Evolutionary conservation across 2,888 invertebrate genomes (phyloP).

Genomic region (Drosophila imparisetae): DNA sequence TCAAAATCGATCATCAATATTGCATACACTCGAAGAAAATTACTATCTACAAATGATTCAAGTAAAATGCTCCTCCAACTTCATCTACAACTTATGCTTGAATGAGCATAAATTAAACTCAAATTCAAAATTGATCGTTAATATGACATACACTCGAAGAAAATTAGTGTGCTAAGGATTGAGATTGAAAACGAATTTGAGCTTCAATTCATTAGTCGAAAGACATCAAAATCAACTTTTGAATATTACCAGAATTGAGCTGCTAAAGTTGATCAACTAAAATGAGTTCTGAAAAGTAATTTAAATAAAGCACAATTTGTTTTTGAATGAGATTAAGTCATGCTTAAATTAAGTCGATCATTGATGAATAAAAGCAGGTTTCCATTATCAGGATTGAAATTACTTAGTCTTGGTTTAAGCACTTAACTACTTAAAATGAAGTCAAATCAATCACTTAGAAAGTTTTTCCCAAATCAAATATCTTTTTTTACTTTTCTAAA

Average conservation of each 20-base stretch:
- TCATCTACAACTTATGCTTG: no score
- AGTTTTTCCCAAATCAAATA: neutral
- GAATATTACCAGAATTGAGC: no score
- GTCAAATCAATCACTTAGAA: neutral
- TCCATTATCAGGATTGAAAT: no score
- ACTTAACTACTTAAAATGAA: neutral
- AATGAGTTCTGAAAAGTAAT: no score
- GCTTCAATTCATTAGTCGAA: no score
- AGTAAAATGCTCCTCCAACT: neutral
- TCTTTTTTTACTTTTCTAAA: neutral
- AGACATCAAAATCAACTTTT: no score
- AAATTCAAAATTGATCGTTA: neutral
- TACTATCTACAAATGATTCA: neutral
- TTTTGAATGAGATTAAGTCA: rapidly evolving
- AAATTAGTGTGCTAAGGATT: neutral
- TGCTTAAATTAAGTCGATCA: neutral
- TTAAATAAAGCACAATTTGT: no score
- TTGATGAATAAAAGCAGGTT: no score
- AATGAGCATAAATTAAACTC: neutral
- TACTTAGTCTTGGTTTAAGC: no score
- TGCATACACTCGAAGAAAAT: neutral
- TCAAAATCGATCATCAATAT: neutral
- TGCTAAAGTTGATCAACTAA: no score
- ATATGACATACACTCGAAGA: neutral
- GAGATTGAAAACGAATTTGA: no score